A percentile compares a stretch with the other conserved stretches of the same genome.
These are phyloP conservation scores for Sitta carolinensis DNA, from an alignment of 2,797 vertebrate species.

Conservation along the genomic window DNA sequence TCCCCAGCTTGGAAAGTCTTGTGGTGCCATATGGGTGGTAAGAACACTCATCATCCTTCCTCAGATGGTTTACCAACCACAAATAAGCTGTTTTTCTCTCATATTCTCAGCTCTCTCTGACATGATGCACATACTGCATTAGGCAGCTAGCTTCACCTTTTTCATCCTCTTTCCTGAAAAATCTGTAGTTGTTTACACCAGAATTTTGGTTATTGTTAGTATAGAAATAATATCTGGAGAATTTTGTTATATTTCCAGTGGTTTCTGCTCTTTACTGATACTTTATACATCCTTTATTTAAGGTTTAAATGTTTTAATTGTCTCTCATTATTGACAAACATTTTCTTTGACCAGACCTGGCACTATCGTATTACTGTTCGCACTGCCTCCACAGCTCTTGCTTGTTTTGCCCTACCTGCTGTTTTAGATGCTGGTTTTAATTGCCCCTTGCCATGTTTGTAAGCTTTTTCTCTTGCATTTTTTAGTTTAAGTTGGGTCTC, in stretches of 20 bases:
- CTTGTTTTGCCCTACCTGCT: neutral
- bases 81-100: neutral
- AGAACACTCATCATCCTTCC: conserved; percentile 14
- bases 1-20: neutral
- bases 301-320: neutral
- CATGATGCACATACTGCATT: fast-evolving
- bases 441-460: neutral
- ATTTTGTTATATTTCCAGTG: neutral
- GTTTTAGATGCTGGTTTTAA: neutral
- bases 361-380: neutral
- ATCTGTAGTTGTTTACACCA: neutral
- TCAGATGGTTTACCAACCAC: neutral
- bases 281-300: neutral
- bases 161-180: neutral
- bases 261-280: neutral
- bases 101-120: neutral
- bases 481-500: neutral
- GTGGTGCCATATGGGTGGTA: neutral
- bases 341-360: neutral
- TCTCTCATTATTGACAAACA: neutral
- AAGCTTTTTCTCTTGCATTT: neutral
- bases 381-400: neutral
- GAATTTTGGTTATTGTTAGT: neutral
- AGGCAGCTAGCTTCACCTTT: neutral
- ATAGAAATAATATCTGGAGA: neutral